Evolutionary conservation across 2,113 vertebrate species (phyloP).

Genomic region (Epinephelus fuscoguttatus): DNA sequence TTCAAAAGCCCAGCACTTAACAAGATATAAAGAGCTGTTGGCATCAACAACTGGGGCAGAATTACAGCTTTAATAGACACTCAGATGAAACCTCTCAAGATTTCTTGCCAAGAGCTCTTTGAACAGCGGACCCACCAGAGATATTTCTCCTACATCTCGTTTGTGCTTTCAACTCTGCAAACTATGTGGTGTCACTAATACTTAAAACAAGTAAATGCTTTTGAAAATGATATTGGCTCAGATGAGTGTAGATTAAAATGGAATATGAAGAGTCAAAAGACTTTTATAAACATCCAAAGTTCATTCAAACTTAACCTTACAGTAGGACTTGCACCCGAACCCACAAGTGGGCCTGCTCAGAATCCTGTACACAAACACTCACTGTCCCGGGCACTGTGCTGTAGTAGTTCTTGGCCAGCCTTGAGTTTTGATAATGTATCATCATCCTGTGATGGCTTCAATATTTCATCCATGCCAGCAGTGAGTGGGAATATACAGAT

Average conservation of each 20-base stretch:
- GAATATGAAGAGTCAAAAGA: not conserved
- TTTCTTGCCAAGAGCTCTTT: constrained; percentile 32
- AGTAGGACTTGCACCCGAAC: not conserved
- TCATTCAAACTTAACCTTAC: not conserved
- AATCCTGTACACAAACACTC: not conserved
- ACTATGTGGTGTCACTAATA: constrained; percentile 15
- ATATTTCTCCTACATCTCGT: constrained; percentile 39
- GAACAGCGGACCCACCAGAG: constrained; percentile 14
- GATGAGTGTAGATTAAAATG: not conserved
- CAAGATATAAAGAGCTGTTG: constrained; percentile 43
- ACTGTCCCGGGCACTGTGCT: not conserved
- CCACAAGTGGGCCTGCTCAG: not conserved
- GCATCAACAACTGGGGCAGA: constrained; percentile 30
- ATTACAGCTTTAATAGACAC: constrained; percentile 42
- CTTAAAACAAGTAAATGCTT: not conserved
- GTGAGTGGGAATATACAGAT: constrained; percentile 16
- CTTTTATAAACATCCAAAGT: not conserved
- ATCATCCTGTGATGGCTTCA: constrained; percentile 1
- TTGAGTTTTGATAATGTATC: constrained; percentile 3
- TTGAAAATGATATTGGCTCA: constrained; percentile 6
- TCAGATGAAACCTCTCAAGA: constrained; percentile 34
- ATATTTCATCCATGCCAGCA: not conserved
- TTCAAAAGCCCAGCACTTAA: constrained; percentile 44
- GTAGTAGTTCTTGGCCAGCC: not conserved
- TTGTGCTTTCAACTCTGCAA: constrained; percentile 34